Conservation (phyloP, 2,888 invertebrate species). For the Limnephilus rhombicus region DNA sequence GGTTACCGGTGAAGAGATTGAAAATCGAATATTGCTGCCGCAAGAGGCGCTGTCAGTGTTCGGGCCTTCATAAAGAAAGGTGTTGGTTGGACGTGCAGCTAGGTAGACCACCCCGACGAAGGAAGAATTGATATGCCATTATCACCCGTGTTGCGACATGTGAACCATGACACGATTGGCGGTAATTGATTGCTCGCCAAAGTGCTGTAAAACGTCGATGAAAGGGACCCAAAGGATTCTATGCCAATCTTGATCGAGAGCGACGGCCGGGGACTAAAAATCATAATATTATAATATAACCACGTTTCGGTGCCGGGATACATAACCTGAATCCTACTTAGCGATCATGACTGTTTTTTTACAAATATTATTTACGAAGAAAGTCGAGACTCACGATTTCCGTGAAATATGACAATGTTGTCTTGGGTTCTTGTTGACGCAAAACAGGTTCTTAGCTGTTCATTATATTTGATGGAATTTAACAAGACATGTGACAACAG, state of each 20-base stretch:
- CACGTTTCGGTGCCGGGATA: not conserved
- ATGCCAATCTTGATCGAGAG: not conserved
- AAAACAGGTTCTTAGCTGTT: not conserved
- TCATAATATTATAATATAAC: not conserved
- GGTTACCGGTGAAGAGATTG: not conserved
- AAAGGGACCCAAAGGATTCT: not conserved
- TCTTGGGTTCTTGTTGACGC: not conserved
- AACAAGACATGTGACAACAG: not conserved
- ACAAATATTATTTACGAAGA: not conserved
- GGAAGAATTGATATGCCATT: not conserved
- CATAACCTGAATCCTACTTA: not conserved
- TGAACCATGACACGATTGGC: not conserved
- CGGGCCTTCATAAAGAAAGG: not conserved
- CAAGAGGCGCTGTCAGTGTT: not conserved
- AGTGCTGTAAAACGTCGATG: not conserved
- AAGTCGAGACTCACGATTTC: not conserved
- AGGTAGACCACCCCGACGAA: not conserved
- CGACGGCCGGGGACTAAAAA: not conserved
- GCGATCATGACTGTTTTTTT: not conserved
- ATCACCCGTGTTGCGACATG: not conserved
- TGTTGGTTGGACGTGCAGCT: not conserved
- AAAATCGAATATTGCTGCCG: not conserved
- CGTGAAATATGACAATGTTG: not conserved
- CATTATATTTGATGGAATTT: not conserved
- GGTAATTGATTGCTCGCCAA: conserved; percentile 8